Base-by-base conservation (phyloP, 2,797 vertebrate genomes). In the Discoglossus pictus region DNA sequence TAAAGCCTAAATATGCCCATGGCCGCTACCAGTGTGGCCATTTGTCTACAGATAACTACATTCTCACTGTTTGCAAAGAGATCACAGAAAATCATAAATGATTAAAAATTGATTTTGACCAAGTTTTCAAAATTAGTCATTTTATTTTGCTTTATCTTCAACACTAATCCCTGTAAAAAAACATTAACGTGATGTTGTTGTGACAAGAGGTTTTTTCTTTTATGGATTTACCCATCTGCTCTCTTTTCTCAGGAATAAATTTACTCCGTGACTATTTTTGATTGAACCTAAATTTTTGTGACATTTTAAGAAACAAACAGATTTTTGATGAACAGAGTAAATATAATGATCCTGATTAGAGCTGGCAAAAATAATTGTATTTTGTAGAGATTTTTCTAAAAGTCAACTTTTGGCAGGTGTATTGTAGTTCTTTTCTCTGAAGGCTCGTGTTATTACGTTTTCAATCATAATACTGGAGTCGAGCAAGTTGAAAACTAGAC, bases 401-500 rank as follows among this genome's bases (percentile, higher is more conserved):
- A 42, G 58, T 69, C 67, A 50, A 7, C 24, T 47, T 51, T 63
- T 63, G 51, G 35, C 50, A 70, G 67, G 51, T 59, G 39, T 43
- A 59, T 43, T 43, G 38, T 40, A 56, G 31, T 42, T 70, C 62
- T 55, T 62, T 64, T 58, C 68, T 71, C 61, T 23, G 4, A 51
- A 51, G 53, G 25, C 52, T 58, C 24, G 60, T 58, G 31, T 63
- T 71, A 63, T 58, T 71, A 63, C 13, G 16, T 36, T 71, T 71
- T 71, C 68, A 64, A 71, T 71, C 68, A 59, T 55, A 56, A 42
- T 15, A 24, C 68, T 50, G 51, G 24, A 43, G 53, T 44, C 20
- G 52, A 71, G 52, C 39, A 72, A 58, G 69, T 43, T 68, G 56
- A 63, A 70, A 61, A 70, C 42, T 34, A 23, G 67, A 51, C 60